A percentile compares a stretch with the other conserved stretches of the same genome.
These are phyloP conservation scores for Hippocampus kuda DNA, from an alignment of 2,797 vertebrate genomes.

Conservation along the genomic window DNA sequence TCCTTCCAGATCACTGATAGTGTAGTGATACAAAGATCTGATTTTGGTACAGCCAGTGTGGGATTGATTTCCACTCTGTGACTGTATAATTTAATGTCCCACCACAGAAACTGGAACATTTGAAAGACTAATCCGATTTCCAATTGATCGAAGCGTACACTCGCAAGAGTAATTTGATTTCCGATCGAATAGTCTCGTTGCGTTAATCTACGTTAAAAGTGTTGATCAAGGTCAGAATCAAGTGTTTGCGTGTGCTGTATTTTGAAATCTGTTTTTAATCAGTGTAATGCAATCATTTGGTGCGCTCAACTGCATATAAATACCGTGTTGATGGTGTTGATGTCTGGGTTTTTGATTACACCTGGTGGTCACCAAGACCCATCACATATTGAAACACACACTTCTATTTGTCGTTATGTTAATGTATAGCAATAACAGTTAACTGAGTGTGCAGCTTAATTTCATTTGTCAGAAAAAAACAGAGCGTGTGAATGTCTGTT, in stretches of 20 bases:
- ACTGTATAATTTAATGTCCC: constrained; percentile 1
- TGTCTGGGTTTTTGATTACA: neutral
- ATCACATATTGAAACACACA: neutral
- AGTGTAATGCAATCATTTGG: neutral
- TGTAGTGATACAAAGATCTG: neutral
- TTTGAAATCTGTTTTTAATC: neutral
- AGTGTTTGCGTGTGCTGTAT: neutral
- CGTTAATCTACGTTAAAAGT: neutral
- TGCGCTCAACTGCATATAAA: neutral
- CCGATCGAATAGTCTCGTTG: neutral
- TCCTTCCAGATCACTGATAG: neutral
- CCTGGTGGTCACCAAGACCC: neutral
- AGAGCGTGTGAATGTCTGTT: no score
- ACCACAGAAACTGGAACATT: neutral
- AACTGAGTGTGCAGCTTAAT: constrained; percentile 6
- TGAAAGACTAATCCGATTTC: constrained; percentile 1
- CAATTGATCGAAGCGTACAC: neutral
- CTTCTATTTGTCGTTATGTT: neutral
- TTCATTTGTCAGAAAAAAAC: neutral
- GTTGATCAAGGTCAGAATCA: neutral
- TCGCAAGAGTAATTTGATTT: neutral
- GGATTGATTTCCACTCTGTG: neutral
- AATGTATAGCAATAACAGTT: neutral
- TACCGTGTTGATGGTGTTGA: neutral
- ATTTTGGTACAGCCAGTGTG: neutral